phyloP scores from a whole-genome alignment of 2,888 invertebrate species.

The Zhuqinia jingwanae region DNA sequence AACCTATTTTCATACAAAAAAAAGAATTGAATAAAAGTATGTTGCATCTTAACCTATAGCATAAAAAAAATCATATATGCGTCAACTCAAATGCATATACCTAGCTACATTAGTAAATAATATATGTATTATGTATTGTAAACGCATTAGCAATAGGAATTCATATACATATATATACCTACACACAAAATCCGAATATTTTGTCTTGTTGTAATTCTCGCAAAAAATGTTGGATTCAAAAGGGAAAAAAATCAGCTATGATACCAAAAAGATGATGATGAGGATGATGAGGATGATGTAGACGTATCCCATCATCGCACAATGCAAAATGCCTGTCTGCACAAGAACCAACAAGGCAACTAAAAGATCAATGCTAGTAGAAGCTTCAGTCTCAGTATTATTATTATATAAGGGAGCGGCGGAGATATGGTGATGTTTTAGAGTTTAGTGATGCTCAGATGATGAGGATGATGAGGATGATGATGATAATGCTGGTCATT shows the following conservation, averaged over 20 bases:
- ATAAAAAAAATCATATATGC: too few relatives aligned
- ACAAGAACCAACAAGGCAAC: too few relatives aligned
- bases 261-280: background rate
- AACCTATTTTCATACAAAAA: too few relatives aligned
- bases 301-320: background rate
- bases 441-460: background rate
- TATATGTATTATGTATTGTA: too few relatives aligned
- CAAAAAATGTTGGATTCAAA: conserved; percentile 21
- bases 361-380: too few relatives aligned
- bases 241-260: background rate
- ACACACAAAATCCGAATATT: background rate
- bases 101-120: too few relatives aligned
- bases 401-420: conserved; percentile 23
- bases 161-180: background rate
- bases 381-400: too few relatives aligned
- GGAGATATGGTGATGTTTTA: background rate
- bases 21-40: too few relatives aligned
- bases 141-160: too few relatives aligned
- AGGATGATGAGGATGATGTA: background rate
- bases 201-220: conserved; percentile 9
- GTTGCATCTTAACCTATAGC: too few relatives aligned
- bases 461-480: background rate
- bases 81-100: too few relatives aligned
- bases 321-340: background rate
- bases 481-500: conserved; percentile 39